A percentile compares a stretch with the other conserved stretches of the same genome.
These are phyloP conservation scores for Lasioglossum malachurum DNA, from an alignment of 2,888 invertebrate genomes.

Conservation along the genomic window DNA sequence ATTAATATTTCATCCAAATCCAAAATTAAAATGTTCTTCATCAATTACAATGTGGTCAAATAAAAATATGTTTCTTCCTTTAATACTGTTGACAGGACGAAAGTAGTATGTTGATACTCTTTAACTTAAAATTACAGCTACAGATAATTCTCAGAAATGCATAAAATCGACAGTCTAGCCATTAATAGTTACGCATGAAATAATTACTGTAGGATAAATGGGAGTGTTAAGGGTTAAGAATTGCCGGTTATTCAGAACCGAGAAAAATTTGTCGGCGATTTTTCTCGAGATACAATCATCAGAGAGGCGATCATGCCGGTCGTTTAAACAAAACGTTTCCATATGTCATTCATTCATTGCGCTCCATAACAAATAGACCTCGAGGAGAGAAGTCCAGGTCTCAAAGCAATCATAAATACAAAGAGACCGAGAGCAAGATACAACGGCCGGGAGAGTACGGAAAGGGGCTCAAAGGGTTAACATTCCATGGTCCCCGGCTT, in stretches of 20 bases:
- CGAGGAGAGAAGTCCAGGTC: background rate
- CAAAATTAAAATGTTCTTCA: too few species aligned
- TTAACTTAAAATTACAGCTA: too few species aligned
- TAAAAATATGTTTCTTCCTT: too few species aligned
- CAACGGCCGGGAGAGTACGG: slow-evolving; percentile 21
- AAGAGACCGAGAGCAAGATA: slow-evolving; percentile 30
- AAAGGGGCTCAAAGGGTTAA: slow-evolving; percentile 47
- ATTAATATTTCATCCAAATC: too few species aligned
- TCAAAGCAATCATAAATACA: slow-evolving; percentile 40
- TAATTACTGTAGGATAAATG: background rate
- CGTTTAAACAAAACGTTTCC: slow-evolving; percentile 23
- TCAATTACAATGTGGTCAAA: too few species aligned
- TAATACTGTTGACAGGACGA: too few species aligned
- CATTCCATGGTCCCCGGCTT: slow-evolving; percentile 44
- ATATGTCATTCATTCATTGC: slow-evolving; percentile 5
- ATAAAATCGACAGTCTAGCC: background rate
- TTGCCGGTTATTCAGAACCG: background rate
- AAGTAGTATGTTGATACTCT: too few species aligned
- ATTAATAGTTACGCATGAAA: background rate
- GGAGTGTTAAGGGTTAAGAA: background rate
- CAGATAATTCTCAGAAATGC: too few species aligned
- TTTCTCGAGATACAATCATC: background rate
- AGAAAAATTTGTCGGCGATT: background rate
- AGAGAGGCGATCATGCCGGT: background rate
- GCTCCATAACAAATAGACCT: slow-evolving; percentile 1